Evolutionary conservation across 2,888 invertebrate genomes (phyloP).

Genomic region (Andricus curvator): DNA sequence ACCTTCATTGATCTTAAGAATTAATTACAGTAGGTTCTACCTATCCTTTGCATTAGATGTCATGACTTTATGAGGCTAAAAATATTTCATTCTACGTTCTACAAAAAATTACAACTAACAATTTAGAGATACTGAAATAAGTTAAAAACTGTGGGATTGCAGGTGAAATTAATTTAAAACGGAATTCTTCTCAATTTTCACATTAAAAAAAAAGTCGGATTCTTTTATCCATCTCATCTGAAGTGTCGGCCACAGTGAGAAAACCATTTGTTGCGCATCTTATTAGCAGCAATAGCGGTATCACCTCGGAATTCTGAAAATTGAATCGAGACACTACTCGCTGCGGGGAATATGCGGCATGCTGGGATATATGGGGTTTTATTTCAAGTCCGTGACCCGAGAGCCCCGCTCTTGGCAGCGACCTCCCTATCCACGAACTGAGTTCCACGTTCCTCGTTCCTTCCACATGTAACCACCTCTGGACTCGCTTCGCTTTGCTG

Average conservation of each 20-base stretch:
- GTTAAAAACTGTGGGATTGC: too few relatives aligned
- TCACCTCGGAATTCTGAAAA: background rate
- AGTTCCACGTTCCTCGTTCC: constrained; percentile 30
- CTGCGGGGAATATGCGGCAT: constrained; percentile 31
- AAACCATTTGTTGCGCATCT: constrained; percentile 4
- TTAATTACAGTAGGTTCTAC: too few relatives aligned
- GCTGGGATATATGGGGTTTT: constrained; percentile 38
- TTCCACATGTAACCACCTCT: constrained; percentile 28
- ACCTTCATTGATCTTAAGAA: too few relatives aligned
- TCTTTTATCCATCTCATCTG: background rate
- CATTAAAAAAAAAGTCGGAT: background rate
- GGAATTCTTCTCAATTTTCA: too few relatives aligned
- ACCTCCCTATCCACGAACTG: constrained; percentile 29
- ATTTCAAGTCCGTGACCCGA: constrained; percentile 37
- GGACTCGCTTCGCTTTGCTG: constrained; percentile 28
- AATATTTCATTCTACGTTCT: too few relatives aligned
- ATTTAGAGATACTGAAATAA: too few relatives aligned
- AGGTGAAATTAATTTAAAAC: too few relatives aligned
- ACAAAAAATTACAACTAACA: too few relatives aligned
- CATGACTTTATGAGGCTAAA: too few relatives aligned
- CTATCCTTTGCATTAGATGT: too few relatives aligned
- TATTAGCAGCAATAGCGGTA: constrained; percentile 16
- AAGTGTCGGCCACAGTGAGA: background rate
- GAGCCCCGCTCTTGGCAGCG: constrained; percentile 21
- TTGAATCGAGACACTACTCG: constrained; percentile 13